phyloP scores from a whole-genome alignment of 2,113 vertebrate genomes.

The Herpetotheres cachinnans region DNA sequence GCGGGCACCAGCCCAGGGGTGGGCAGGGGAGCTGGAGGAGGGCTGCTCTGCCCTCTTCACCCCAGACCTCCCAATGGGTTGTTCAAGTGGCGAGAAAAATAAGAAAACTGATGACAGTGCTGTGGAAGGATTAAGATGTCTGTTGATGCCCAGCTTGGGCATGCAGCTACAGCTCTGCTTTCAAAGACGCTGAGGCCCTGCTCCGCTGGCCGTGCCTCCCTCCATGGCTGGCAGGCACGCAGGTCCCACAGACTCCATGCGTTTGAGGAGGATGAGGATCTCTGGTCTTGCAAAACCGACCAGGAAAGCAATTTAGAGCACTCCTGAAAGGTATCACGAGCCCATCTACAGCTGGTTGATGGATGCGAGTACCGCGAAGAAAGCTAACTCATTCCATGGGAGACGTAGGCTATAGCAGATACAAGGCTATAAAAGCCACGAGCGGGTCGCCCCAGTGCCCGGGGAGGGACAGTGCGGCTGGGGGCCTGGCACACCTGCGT shows the following conservation, averaged over 20 bases:
- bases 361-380: neutral
- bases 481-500: neutral
- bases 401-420: accelerated
- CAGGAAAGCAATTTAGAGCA: neutral
- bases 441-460: accelerated
- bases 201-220: accelerated
- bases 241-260: neutral
- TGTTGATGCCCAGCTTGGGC: neutral
- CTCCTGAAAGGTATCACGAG: neutral
- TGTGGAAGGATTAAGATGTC: neutral
- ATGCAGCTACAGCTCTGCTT: neutral
- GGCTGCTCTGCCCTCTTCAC: accelerated
- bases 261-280: neutral
- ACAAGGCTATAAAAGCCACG: accelerated
- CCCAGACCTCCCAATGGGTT: accelerated
- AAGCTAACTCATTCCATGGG: accelerated
- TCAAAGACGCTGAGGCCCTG: neutral
- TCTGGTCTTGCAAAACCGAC: neutral
- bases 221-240: neutral
- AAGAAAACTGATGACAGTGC: neutral
- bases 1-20: accelerated
- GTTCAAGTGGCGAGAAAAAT: accelerated
- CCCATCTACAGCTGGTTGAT: neutral
- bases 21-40: accelerated
- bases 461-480: neutral